These are phyloP conservation scores for Lamellibrachia columna DNA, from an alignment of 2,888 invertebrate species.

Conservation along the genomic window DNA sequence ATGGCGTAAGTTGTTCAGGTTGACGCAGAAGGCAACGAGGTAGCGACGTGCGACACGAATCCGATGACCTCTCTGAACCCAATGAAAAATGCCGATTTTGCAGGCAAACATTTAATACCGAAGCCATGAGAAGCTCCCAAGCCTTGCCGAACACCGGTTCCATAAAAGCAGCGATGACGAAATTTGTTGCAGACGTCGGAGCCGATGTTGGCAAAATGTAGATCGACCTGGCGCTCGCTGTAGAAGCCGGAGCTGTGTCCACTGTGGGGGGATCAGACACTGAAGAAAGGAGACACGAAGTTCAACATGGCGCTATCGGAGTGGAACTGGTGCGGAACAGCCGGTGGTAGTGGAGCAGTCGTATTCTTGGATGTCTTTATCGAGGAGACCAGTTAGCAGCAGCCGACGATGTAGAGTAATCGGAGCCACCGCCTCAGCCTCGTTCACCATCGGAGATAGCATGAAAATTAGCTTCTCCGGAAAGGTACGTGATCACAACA, in stretches of 20 bases:
- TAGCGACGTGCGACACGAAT: neutral
- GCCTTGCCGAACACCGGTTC: neutral
- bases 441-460: neutral
- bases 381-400: neutral
- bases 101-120: neutral
- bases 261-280: neutral
- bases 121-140: neutral
- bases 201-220: neutral
- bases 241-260: neutral
- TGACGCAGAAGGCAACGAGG: neutral
- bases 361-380: neutral
- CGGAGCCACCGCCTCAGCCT: neutral
- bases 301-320: neutral
- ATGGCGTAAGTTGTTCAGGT: neutral
- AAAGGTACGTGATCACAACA: neutral
- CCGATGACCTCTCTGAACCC: neutral
- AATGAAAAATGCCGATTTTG: neutral
- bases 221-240: neutral
- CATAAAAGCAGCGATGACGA: neutral
- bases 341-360: neutral
- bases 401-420: neutral
- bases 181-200: neutral
- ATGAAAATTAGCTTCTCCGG: neutral
- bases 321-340: neutral
- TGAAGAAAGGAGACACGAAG: slow-evolving; percentile 4